phyloP scores from a whole-genome alignment of 2,888 invertebrate species.

The Melieria picta region DNA sequence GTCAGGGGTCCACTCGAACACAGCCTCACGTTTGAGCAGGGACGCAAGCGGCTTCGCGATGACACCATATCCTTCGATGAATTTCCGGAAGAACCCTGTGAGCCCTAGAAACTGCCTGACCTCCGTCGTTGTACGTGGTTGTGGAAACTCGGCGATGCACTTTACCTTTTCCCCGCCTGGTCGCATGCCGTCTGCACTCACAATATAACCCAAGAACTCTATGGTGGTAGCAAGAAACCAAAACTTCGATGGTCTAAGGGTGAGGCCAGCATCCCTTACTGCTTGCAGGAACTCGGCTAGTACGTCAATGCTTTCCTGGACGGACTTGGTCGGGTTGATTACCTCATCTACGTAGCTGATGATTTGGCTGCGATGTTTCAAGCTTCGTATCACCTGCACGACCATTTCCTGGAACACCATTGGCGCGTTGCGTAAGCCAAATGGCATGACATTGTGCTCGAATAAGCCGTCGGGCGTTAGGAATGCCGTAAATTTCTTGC shows the following conservation, averaged over 20 bases:
- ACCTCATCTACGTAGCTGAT: neutral
- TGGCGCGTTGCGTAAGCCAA: conserved; percentile 56
- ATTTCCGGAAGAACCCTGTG: conserved; percentile 29
- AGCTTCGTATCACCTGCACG: conserved; percentile 20
- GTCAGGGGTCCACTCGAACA: too few species aligned
- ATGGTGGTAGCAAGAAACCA: conserved; percentile 38
- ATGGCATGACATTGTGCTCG: conserved; percentile 55
- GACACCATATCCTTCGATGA: too few species aligned
- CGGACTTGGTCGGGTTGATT: neutral
- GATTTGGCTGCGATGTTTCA: neutral
- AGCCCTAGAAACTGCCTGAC: conserved; percentile 39
- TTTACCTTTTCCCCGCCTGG: conserved; percentile 36
- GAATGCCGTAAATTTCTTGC: conserved; percentile 38
- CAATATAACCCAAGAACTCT: conserved; percentile 28
- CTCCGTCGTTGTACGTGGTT: conserved; percentile 32
- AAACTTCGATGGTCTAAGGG: conserved; percentile 41
- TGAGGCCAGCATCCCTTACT: conserved; percentile 15
- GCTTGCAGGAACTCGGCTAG: neutral
- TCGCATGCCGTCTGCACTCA: conserved; percentile 17
- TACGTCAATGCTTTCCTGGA: conserved; percentile 8
- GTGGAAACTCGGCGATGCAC: conserved; percentile 35
- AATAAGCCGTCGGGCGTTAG: conserved; percentile 48
- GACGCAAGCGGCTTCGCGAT: too few species aligned
- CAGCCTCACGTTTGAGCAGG: too few species aligned
- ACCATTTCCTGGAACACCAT: conserved; percentile 54